Evolutionary conservation across 2,797 vertebrate genomes (phyloP).

Genomic region (Zonotrichia albicollis): DNA sequence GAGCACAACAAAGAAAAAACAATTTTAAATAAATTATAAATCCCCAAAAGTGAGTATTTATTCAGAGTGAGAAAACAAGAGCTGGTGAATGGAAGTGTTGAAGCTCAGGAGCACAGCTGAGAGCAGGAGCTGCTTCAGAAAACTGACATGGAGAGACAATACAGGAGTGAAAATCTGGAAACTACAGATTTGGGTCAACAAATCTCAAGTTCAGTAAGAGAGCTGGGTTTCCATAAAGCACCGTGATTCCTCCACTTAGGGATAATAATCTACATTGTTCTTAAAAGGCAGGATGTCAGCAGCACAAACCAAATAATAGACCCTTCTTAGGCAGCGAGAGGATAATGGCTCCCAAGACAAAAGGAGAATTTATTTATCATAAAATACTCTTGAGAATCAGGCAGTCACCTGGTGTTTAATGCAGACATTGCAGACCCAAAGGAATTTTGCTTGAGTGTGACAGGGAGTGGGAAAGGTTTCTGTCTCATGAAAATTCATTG

Average conservation of each 20-base stretch:
- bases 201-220: neutral
- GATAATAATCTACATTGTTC: conserved; percentile 21
- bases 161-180: neutral
- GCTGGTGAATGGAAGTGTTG: neutral
- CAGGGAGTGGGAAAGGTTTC: conserved; percentile 12
- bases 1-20: neutral
- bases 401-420: conserved; percentile 16
- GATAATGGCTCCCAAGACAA: conserved; percentile 31
- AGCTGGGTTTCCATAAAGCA: neutral
- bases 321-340: neutral
- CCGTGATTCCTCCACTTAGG: neutral
- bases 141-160: rapidly evolving
- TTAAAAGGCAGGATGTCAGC: conserved; percentile 3
- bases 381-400: neutral
- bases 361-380: conserved; percentile 18
- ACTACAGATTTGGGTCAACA: neutral
- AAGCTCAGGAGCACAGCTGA: neutral
- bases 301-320: conserved; percentile 9
- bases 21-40: rapidly evolving
- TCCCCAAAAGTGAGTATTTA: neutral
- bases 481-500: conserved; percentile 54
- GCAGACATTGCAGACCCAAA: conserved; percentile 19
- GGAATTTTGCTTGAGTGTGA: conserved; percentile 13
- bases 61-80: neutral
- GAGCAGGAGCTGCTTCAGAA: neutral